Conservation (phyloP, 2,113 vertebrate genomes). For the Acanthochromis polyacanthus region DNA sequence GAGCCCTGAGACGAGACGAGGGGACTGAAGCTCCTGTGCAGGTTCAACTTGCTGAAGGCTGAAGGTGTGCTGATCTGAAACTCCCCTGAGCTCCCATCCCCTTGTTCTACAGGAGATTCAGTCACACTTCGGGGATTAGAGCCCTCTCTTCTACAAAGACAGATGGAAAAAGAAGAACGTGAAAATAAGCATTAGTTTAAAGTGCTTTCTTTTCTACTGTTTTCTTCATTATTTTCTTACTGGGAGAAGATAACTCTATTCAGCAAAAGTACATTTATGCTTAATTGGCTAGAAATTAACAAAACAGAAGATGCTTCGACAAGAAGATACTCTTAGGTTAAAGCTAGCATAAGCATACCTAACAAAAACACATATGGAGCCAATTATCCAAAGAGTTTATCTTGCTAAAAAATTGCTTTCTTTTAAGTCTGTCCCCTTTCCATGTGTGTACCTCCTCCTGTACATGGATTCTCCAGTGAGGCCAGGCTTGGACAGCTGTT, state of each 20-base stretch:
- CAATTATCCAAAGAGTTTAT: too few relatives aligned
- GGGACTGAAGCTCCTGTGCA: conserved; percentile 91
- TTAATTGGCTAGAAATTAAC: too few relatives aligned
- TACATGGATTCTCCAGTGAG: conserved; percentile 82
- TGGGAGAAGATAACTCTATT: too few relatives aligned
- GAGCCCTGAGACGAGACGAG: conserved; percentile 88
- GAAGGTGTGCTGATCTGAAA: conserved; percentile 97
- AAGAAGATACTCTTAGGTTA: too few relatives aligned
- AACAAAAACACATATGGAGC: too few relatives aligned
- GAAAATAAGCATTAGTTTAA: not conserved
- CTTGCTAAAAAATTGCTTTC: too few relatives aligned
- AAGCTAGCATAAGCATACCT: too few relatives aligned
- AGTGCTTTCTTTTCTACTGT: not conserved
- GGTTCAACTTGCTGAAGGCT: conserved; percentile 93
- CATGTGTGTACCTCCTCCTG: conserved; percentile 79
- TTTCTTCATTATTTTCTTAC: too few relatives aligned
- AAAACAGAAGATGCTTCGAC: too few relatives aligned
- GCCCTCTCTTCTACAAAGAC: conserved; percentile 83
- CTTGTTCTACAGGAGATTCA: conserved; percentile 86
- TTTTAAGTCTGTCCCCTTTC: not conserved
- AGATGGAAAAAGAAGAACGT: not conserved
- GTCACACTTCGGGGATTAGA: conserved; percentile 78
- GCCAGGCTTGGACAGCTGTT: conserved; percentile 52
- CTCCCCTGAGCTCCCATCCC: conserved; percentile 81
- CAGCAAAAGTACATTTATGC: not conserved